Evolutionary conservation across 1,140 invertebrate genomes (phyloP).

Genomic region (Drosophila bifasciata): DNA sequence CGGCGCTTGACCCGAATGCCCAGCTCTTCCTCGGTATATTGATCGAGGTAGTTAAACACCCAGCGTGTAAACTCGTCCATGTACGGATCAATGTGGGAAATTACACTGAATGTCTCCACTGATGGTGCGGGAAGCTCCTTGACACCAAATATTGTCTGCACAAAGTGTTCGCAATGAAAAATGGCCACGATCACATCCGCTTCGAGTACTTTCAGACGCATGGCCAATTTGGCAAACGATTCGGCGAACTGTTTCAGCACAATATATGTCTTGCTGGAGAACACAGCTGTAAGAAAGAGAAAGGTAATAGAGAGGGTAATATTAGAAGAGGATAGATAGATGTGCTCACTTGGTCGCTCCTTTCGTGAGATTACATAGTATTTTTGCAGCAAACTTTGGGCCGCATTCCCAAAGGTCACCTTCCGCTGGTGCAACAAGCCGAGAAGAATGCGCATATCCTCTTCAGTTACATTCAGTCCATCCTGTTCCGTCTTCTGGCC

Average conservation of each 20-base stretch:
- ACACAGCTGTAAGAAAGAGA: slow-evolving; percentile 49
- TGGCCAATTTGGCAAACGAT: slow-evolving; percentile 70
- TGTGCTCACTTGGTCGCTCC: slow-evolving; percentile 57
- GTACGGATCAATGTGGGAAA: slow-evolving; percentile 61
- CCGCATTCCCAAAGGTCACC: slow-evolving; percentile 36
- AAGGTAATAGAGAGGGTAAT: neutral
- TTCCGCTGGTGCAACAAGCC: slow-evolving; percentile 56
- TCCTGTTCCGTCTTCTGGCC: slow-evolving; percentile 22
- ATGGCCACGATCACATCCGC: slow-evolving; percentile 66
- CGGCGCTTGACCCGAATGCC: slow-evolving; percentile 25
- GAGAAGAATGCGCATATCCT: slow-evolving; percentile 60
- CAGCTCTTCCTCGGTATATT: slow-evolving; percentile 37
- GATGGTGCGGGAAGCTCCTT: slow-evolving; percentile 51
- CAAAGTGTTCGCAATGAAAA: slow-evolving; percentile 72
- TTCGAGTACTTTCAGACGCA: slow-evolving; percentile 64
- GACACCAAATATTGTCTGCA: slow-evolving; percentile 56
- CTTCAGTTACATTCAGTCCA: slow-evolving; percentile 46
- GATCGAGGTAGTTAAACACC: slow-evolving; percentile 53
- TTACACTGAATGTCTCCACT: slow-evolving; percentile 34
- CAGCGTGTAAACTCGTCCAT: slow-evolving; percentile 69
- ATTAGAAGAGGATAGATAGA: slow-evolving; percentile 19
- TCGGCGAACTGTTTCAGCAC: slow-evolving; percentile 76
- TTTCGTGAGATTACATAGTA: slow-evolving; percentile 68
- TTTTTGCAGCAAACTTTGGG: slow-evolving; percentile 62
- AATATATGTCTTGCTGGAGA: slow-evolving; percentile 68